Evolutionary conservation across 2,888 invertebrate species (phyloP), one percentile per base, ranked within the genome.

Genomic region (Marasmarcha lunaedactyla): DNA sequence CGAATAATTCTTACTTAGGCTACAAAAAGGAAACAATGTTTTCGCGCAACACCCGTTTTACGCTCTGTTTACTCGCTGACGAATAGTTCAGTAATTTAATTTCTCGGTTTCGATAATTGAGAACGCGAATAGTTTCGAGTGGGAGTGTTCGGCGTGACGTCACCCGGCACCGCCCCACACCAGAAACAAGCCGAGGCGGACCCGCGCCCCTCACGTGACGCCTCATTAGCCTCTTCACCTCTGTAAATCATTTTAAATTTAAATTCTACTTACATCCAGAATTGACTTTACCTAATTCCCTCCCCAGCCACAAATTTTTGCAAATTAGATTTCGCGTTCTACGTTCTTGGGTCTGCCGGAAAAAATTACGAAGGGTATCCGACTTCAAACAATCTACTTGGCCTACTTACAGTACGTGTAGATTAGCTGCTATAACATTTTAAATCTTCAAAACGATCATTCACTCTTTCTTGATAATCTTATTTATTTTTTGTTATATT

Each of bases 211-310:
- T 73, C 66, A 71, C 71, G 73, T 78, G 77, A 73, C 70, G 78
- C 71, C 81, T 83, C 79, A 81, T 83, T 81, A 83, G 78, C 76
- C 76, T 77, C 78, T 63, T 63, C 62, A 62, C 71, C 61, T 73
- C 71, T 72, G 81, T 81, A 81, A 81, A 83, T 81, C 79, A 83
- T 81, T 81, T 79, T 72, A 81, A 81, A 81, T 81, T 83, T 76
- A 77, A 81, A 81, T 81, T 78, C 63, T 76, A 78, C 78, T 76
- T 77, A 76, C 73, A 72, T 73, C 73, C 60, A 70, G 71, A 76
- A 79, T 81, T 74, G 72, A 76, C 76, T 81, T 78, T 73, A 71
- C 74, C 67, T 77, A 76, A 79, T 78, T 76, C 72, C 66, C 63
- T 65, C 66, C 57, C 63, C 63, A 63, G 58, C 71, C 73, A 68